phyloP scores from a whole-genome alignment of 2,888 invertebrate genomes.

The Ormyrus thymus region DNA sequence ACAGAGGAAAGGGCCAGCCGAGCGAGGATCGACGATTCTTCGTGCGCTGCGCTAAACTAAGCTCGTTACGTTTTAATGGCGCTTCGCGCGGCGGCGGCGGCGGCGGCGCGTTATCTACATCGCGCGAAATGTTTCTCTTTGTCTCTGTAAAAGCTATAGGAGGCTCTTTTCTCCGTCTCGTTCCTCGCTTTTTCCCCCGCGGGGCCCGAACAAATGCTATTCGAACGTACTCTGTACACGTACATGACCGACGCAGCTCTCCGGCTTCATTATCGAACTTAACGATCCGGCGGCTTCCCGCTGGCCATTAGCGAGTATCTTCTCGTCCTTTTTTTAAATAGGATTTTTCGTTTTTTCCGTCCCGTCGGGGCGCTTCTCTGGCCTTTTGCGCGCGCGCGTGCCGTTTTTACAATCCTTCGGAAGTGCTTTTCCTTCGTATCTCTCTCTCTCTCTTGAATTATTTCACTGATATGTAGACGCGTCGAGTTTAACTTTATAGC shows the following conservation, averaged over 20 bases:
- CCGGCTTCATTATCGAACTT: conserved; percentile 31
- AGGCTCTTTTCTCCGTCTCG: not conserved
- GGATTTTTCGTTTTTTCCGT: conserved; percentile 14
- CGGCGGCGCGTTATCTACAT: conserved; percentile 2
- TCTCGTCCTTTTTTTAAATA: not conserved
- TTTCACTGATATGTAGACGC: conserved; percentile 4
- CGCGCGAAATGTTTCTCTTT: conserved; percentile 33
- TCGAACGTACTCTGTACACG: not conserved
- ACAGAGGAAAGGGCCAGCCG: too few relatives aligned
- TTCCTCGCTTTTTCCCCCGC: not conserved
- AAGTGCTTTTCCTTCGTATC: not conserved
- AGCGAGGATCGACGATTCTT: conserved; percentile 13
- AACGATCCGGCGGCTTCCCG: conserved; percentile 37
- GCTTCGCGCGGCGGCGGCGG: not conserved
- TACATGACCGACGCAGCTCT: conserved; percentile 24
- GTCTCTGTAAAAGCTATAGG: not conserved
- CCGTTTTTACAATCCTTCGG: not conserved
- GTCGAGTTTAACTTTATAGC: not conserved
- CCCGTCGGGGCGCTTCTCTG: not conserved
- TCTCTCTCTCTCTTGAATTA: conserved; percentile 1
- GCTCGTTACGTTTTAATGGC: conserved; percentile 50
- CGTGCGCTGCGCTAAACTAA: conserved; percentile 41
- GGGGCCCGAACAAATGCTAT: not conserved
- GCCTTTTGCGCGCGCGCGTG: conserved; percentile 10
- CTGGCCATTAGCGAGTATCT: conserved; percentile 25